phyloP scores from a whole-genome alignment of 2,888 invertebrate genomes.

The Spilarctia lutea region DNA sequence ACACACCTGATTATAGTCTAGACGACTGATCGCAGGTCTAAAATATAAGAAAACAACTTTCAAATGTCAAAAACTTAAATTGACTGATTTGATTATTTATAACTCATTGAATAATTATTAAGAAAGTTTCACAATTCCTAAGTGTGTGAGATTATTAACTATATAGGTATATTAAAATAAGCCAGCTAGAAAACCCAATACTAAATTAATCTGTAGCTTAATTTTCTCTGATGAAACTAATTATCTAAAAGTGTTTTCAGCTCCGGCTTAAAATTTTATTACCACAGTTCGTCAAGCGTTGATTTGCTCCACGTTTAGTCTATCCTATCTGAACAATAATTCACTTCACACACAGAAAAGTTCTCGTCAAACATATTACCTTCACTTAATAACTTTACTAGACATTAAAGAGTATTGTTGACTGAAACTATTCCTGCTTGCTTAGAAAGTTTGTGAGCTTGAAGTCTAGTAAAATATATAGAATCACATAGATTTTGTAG shows the following conservation, averaged over 20 bases:
- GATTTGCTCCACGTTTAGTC: constrained; percentile 31
- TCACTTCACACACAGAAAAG: constrained; percentile 42
- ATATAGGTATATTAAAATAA: not conserved
- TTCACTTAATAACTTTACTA: constrained; percentile 54
- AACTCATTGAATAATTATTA: no score
- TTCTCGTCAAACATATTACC: constrained; percentile 51
- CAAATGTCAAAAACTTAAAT: no score
- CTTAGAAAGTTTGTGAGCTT: constrained; percentile 48
- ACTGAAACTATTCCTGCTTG: constrained; percentile 52
- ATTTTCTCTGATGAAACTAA: not conserved
- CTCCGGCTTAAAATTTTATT: not conserved
- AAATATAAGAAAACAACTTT: no score
- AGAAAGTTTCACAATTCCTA: no score
- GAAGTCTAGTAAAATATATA: constrained; percentile 40
- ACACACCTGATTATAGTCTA: no score
- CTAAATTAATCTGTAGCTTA: not conserved
- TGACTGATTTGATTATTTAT: no score
- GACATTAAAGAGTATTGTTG: constrained; percentile 70
- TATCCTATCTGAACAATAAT: constrained; percentile 37
- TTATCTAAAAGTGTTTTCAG: not conserved
- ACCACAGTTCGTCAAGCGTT: constrained; percentile 28
- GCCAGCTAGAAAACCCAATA: not conserved
- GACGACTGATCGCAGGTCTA: no score
- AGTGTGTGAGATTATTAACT: no score
- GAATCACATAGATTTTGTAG: constrained; percentile 13